These are phyloP conservation scores for Anthoscopus minutus DNA, from an alignment of 2,113 vertebrate genomes.

Conservation along the genomic window DNA sequence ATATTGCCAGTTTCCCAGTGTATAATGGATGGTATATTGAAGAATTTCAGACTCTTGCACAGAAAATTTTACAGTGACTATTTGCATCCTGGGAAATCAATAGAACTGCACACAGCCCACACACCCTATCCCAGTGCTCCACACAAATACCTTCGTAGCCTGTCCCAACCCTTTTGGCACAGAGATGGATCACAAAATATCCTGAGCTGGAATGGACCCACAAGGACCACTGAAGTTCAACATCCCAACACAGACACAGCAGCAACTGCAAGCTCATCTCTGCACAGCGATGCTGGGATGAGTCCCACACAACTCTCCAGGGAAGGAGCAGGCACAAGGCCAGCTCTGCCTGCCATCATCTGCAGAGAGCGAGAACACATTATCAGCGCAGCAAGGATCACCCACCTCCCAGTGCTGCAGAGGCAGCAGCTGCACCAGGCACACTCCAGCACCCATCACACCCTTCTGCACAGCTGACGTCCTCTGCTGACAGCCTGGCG, in stretches of 20 bases:
- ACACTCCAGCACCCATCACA: fast-evolving
- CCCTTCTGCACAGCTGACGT: not conserved
- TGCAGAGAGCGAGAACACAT: not conserved
- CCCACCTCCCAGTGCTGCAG: not conserved
- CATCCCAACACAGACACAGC: fast-evolving
- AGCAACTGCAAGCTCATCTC: not conserved
- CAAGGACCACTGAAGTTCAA: not conserved
- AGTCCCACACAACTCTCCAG: not conserved
- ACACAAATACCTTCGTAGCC: not conserved
- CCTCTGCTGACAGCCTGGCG: not conserved
- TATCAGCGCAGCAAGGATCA: not conserved
- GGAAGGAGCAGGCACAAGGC: not conserved
- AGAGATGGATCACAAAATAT: not conserved
- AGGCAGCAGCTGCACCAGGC: not conserved
- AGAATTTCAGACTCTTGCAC: not conserved
- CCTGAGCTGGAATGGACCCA: not conserved
- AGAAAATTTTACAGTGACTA: not conserved
- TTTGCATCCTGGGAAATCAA: not conserved
- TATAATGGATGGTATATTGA: too few relatives aligned
- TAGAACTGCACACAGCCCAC: not conserved
- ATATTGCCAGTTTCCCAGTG: not conserved
- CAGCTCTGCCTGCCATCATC: not conserved
- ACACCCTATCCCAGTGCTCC: fast-evolving
- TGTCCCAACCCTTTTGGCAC: not conserved
- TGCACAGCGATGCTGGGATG: not conserved